Conservation (phyloP, 2,888 invertebrate genomes). For the Elmis aenea region DNA sequence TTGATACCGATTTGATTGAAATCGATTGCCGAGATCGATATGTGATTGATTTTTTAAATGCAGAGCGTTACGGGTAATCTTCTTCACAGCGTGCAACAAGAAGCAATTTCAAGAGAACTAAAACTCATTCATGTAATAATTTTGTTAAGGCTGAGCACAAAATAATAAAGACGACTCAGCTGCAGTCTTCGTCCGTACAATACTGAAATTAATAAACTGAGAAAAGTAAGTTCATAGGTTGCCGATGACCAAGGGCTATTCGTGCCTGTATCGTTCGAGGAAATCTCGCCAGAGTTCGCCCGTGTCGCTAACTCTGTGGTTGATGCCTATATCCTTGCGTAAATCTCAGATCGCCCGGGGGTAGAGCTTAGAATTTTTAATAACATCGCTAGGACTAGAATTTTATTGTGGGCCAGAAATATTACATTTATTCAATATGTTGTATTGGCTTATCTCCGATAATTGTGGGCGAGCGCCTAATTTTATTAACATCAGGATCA, state of each 20-base stretch:
- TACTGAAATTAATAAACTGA: slow-evolving; percentile 10
- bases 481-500: slow-evolving; percentile 22
- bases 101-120: slow-evolving; percentile 16
- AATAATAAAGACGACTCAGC: slow-evolving; percentile 8
- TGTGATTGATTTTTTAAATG: slow-evolving; percentile 34
- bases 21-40: slow-evolving; percentile 24
- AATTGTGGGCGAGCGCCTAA: slow-evolving; percentile 18
- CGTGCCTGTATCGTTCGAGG: slow-evolving; percentile 19
- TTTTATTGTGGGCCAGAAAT: slow-evolving; percentile 9
- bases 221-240: slow-evolving; percentile 16
- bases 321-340: slow-evolving; percentile 1
- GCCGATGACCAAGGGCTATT: slow-evolving; percentile 17
- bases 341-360: slow-evolving; percentile 6
- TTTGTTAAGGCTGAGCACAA: slow-evolving; percentile 12
- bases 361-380: slow-evolving; percentile 4
- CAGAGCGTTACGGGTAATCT: slow-evolving; percentile 31
- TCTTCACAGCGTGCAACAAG: slow-evolving; percentile 33
- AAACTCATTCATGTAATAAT: slow-evolving; percentile 21
- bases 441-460: slow-evolving; percentile 13
- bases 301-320: slow-evolving; percentile 3
- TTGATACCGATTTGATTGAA: slow-evolving; percentile 25
- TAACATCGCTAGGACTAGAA: slow-evolving; percentile 8
- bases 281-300: slow-evolving; percentile 17
- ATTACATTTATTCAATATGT: slow-evolving; percentile 15
- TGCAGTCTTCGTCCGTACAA: slow-evolving; percentile 8